Base-by-base conservation (phyloP, 2,797 vertebrate genomes). In the Karalla daura region DNA sequence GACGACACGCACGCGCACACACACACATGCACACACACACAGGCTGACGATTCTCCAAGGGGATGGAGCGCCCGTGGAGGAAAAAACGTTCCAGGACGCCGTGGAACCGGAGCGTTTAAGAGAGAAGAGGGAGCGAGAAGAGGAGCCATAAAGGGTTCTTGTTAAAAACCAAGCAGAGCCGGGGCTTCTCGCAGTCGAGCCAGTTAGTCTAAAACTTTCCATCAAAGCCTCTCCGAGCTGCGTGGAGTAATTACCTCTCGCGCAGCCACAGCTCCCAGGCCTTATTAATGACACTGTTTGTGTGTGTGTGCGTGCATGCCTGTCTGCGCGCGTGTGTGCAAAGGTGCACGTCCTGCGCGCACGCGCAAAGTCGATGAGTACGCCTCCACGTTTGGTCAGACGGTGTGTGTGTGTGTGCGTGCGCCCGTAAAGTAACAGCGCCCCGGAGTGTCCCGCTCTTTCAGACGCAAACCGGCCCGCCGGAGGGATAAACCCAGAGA, bases 121-220 rank as follows among this genome's bases (percentile, higher is more conserved):
- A 74, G 64, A 71, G 79, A 76, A 76, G 74, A 36, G 84, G 68
- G 78, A 81, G 73, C 67, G 69, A 70, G 75, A 70, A 70, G 75
- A 52, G 58, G 46, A 77, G 70, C 81, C 62, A 75, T 88, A 81
- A 88, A 88, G 81, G 43, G 49, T 72, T 81, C 60, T 85, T 81
- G 71, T 88, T 80, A 87, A 86, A 85, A 72, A 76, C n/a, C 54
- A 36, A 83, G 70, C 70, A 66, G 76, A 83, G 70, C 68, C 54
- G 7, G 69, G 74, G 68, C 71, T 83, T 84, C 78, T 81, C 74
- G 77, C 59, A 70, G 80, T 81, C 61, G 68, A 84, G 86, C 84
- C 89, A 91, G 87, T 85, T 75, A 76, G 86, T 81, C 79, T 86
- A 81, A 88, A 90, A 87, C 56, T 88, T 91, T 90, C 87, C 88